phyloP scores from a whole-genome alignment of 2,888 invertebrate genomes.

The Athalia rosae region DNA sequence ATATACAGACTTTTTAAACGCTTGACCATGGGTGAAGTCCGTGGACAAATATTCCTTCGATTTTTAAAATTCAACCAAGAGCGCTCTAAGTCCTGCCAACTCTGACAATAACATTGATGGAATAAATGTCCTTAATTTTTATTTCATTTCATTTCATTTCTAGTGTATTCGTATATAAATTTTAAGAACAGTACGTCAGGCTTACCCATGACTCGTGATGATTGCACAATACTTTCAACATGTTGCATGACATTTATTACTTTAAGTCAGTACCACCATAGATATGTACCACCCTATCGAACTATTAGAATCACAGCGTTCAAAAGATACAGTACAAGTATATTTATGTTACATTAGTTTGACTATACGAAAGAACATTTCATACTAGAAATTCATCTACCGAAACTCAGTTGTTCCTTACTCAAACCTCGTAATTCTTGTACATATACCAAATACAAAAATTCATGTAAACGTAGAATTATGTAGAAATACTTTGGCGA shows the following conservation, averaged over 20 bases:
- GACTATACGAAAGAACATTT: not conserved
- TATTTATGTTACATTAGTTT: conserved; percentile 12
- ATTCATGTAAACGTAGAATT: conserved; percentile 52
- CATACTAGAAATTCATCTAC: not conserved
- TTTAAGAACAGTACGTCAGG: not conserved
- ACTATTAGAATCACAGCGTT: no score
- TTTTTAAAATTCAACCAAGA: conserved; percentile 12
- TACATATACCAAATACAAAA: conserved; percentile 53
- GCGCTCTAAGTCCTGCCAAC: conserved; percentile 7
- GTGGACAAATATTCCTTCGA: not conserved
- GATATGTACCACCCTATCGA: no score
- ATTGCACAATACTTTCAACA: no score
- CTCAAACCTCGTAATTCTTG: conserved; percentile 49
- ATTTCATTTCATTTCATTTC: not conserved
- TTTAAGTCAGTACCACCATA: no score
- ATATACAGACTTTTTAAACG: not conserved
- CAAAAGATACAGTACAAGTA: no score
- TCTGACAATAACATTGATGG: conserved; percentile 36
- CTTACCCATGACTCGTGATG: not conserved
- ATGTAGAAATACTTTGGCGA: conserved; percentile 59
- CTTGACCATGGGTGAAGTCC: conserved; percentile 21
- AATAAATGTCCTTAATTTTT: not conserved
- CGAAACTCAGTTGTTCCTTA: conserved; percentile 32
- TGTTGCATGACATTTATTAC: no score
- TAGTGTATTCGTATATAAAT: not conserved